These are phyloP conservation scores for Peromyscus aztecus DNA, from an alignment of 2,797 vertebrate species.

Conservation along the genomic window DNA sequence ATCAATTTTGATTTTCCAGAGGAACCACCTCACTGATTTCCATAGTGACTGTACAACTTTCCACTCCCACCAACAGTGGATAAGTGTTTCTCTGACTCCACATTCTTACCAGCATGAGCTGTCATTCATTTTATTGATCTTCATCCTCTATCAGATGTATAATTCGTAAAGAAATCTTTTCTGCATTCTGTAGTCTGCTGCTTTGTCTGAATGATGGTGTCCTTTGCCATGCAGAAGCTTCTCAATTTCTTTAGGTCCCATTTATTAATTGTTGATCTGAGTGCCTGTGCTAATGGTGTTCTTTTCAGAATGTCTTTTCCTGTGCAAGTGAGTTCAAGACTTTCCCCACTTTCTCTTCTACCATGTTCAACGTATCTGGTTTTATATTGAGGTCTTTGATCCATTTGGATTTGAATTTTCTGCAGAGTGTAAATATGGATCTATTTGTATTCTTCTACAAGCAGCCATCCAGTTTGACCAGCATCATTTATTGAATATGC, in stretches of 20 bases:
- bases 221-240: neutral
- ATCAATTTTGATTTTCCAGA: neutral
- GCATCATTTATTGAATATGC: neutral
- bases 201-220: neutral
- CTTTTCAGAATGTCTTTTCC: neutral
- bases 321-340: neutral
- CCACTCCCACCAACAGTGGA: neutral
- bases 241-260: neutral
- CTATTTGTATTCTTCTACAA: neutral
- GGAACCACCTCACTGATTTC: neutral
- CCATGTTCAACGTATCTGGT: neutral
- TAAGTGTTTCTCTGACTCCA: neutral
- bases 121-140: neutral
- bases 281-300: neutral
- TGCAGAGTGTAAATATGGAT: neutral
- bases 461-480: neutral
- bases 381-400: neutral
- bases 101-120: neutral
- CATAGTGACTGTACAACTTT: neutral
- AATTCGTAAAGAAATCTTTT: neutral
- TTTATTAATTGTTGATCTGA: neutral
- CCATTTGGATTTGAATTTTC: neutral
- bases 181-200: neutral
- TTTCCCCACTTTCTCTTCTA: neutral
- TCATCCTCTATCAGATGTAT: neutral